Conservation (phyloP, 2,888 invertebrate species). For the Hydroisotoma schaefferi region DNA sequence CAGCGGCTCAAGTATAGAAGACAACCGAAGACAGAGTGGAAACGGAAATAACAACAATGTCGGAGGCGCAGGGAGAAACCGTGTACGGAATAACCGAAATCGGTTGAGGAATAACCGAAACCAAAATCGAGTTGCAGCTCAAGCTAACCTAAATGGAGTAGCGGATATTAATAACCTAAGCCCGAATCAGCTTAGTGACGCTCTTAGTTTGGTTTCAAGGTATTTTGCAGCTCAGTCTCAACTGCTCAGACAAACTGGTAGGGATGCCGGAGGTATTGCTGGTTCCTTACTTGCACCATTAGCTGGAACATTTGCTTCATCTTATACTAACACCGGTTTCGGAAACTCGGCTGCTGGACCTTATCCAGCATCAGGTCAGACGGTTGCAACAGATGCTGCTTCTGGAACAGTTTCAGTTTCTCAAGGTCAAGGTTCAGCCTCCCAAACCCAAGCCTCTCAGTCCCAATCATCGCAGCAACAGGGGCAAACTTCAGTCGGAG, state of each 20-base stretch:
- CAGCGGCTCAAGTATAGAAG: conserved; percentile 6
- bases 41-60: neutral
- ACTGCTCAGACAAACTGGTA: neutral
- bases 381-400: neutral
- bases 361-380: neutral
- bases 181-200: neutral
- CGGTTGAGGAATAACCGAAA: conserved; percentile 5
- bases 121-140: conserved; percentile 1
- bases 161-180: too few relatives aligned
- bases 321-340: conserved; percentile 3
- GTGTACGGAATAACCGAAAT: neutral
- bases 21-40: conserved; percentile 1
- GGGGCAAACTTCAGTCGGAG: too few relatives aligned
- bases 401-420: neutral
- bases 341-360: neutral
- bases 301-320: neutral
- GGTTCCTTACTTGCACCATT: neutral
- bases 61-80: neutral
- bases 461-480: too few relatives aligned
- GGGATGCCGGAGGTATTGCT: neutral
- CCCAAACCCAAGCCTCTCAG: neutral
- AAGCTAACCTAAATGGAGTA: conserved; percentile 1
- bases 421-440: neutral
- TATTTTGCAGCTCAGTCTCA: conserved; percentile 2
- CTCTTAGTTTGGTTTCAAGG: neutral